These are phyloP conservation scores for Eidolon dupreanum DNA, from an alignment of 2,797 vertebrate species.

Conservation along the genomic window DNA sequence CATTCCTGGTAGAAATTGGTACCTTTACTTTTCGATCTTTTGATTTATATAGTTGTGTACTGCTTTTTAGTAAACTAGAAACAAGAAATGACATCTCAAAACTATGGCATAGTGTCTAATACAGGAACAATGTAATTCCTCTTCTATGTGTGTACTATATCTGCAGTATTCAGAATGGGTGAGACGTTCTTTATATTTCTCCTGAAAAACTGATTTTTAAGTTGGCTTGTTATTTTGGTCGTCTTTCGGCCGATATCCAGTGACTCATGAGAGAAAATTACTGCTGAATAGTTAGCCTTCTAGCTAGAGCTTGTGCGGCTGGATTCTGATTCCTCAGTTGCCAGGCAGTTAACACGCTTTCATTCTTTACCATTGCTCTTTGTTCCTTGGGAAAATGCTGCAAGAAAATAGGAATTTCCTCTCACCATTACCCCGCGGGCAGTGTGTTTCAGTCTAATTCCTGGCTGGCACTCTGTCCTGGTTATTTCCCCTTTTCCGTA, in stretches of 20 bases:
- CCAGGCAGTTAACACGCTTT: background rate
- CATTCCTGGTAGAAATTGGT: background rate
- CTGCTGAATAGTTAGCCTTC: conserved; percentile 37
- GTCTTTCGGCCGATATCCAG: background rate
- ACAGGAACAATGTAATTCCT: background rate
- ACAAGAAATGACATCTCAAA: background rate
- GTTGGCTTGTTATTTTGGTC: conserved; percentile 45
- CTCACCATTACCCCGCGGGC: background rate
- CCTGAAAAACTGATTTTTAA: conserved; percentile 29
- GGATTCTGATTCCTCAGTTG: background rate
- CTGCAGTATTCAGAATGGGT: background rate
- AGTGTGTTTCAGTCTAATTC: conserved; percentile 27
- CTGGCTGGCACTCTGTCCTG: background rate
- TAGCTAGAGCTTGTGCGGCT: background rate
- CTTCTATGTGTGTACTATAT: background rate
- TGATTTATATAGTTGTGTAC: background rate
- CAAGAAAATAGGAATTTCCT: conserved; percentile 61
- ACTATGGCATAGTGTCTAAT: background rate
- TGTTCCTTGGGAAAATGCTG: conserved; percentile 57
- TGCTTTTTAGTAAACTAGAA: conserved; percentile 7
- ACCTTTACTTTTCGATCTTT: conserved; percentile 23
- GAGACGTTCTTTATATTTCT: conserved; percentile 22
- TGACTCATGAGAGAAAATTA: conserved; percentile 25
- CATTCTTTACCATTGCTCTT: conserved; percentile 58
- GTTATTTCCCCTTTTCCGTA: conserved; percentile 33